Percentiles rank a stretch among this genome's conserved stretches.
phyloP scores from a whole-genome alignment of 1,140 invertebrate genomes.

The Lysiphlebus fabarum region DNA sequence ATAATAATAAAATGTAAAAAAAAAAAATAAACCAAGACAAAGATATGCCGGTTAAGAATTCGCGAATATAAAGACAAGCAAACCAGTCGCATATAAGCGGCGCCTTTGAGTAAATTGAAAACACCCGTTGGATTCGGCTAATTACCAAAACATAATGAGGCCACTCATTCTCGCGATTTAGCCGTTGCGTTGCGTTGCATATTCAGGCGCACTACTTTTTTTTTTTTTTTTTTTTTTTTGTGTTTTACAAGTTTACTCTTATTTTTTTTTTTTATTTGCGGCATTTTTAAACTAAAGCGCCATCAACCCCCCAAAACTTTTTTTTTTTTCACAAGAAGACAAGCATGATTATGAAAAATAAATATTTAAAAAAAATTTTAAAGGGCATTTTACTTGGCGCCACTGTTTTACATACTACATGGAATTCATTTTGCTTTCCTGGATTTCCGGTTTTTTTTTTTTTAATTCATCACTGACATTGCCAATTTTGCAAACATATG shows the following conservation, averaged over 20 bases:
- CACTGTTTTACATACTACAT: slow-evolving; percentile 34
- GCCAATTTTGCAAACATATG: not conserved
- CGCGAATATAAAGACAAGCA: slow-evolving; percentile 18
- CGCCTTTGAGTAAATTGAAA: slow-evolving; percentile 48
- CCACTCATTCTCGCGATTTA: slow-evolving; percentile 32
- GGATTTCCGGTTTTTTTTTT: slow-evolving; percentile 37
- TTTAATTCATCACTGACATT: slow-evolving; percentile 20
- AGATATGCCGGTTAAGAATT: not conserved
- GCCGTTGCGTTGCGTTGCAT: slow-evolving; percentile 29
- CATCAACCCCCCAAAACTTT: not conserved
- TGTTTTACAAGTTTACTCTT: not conserved
- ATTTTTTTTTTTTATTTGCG: slow-evolving; percentile 7
- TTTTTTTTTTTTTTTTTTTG: not conserved
- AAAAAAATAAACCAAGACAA: slow-evolving; percentile 1
- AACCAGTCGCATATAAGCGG: slow-evolving; percentile 33
- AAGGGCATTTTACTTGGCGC: slow-evolving; percentile 28
- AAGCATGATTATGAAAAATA: not conserved
- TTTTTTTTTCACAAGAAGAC: not conserved
- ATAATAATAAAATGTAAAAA: slow-evolving; percentile 2
- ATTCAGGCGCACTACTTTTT: slow-evolving; percentile 14
- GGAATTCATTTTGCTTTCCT: slow-evolving; percentile 32
- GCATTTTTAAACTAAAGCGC: slow-evolving; percentile 15
- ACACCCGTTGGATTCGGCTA: slow-evolving; percentile 47
- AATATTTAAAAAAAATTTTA: not conserved
- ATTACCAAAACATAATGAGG: slow-evolving; percentile 50